Evolutionary conservation across 1,140 invertebrate species (phyloP).

Genomic region (Lepidurus couesii): DNA sequence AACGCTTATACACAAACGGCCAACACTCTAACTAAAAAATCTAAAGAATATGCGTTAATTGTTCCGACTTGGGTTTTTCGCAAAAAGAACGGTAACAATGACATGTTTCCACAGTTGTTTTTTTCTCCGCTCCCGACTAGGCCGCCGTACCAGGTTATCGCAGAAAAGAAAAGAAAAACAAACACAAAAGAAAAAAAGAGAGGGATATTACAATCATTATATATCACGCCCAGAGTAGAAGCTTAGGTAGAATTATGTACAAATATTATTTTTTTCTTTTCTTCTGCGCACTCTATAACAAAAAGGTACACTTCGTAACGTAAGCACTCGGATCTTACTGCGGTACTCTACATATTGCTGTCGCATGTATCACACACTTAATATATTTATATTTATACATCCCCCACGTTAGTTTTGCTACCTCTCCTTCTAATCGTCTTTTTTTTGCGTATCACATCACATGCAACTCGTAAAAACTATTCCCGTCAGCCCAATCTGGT

Average conservation of each 20-base stretch:
- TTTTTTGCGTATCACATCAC: background rate
- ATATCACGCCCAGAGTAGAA: background rate
- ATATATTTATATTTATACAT: background rate
- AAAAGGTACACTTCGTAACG: background rate
- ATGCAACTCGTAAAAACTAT: background rate
- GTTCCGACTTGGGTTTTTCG: background rate
- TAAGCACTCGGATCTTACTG: background rate
- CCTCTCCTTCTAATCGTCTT: background rate
- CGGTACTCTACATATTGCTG: background rate
- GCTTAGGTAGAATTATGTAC: background rate
- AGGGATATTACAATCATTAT: too few relatives aligned
- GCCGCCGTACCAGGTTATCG: background rate
- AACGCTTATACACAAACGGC: slow-evolving; percentile 6
- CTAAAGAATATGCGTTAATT: background rate
- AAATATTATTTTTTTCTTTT: background rate
- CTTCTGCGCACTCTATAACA: background rate
- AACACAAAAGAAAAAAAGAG: background rate
- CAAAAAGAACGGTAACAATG: background rate
- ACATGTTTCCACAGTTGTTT: background rate
- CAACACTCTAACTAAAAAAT: background rate
- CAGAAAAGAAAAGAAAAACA: background rate
- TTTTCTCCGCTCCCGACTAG: background rate
- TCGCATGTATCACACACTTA: slow-evolving; percentile 18
- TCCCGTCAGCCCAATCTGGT: background rate
- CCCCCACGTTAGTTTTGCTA: background rate